These are phyloP conservation scores for Dryococelus australis DNA, from an alignment of 2,888 invertebrate genomes.

Conservation along the genomic window DNA sequence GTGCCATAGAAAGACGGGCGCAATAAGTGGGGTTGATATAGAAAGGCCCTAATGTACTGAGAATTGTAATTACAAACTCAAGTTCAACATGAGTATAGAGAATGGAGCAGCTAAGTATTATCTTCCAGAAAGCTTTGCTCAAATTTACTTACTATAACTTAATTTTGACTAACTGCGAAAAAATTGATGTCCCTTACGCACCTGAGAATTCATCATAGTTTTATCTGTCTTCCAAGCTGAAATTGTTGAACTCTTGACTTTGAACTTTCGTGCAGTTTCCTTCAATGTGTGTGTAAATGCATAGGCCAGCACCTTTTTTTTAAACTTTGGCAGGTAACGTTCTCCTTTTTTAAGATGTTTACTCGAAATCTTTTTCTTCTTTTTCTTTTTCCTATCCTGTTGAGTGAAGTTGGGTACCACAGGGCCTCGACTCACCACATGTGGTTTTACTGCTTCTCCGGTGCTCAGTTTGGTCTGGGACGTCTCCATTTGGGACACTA, in stretches of 20 bases:
- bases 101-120: too few species aligned
- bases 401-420: neutral
- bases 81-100: too few species aligned
- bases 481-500: too few species aligned
- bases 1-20: too few species aligned
- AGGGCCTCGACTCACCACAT: neutral
- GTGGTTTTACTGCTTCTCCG: neutral
- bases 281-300: slow-evolving; percentile 35
- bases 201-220: neutral
- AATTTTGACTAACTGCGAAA: too few species aligned
- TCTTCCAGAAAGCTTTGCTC: too few species aligned
- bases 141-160: too few species aligned
- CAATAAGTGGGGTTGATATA: too few species aligned
- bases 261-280: slow-evolving; percentile 40
- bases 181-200: neutral
- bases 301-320: slow-evolving; percentile 42
- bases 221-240: slow-evolving; percentile 40
- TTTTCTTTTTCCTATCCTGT: neutral
- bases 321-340: slow-evolving; percentile 42
- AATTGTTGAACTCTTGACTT: slow-evolving; percentile 38
- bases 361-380: neutral
- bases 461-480: too few species aligned
- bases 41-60: too few species aligned
- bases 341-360: slow-evolving; percentile 37
- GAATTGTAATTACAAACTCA: too few species aligned